phyloP scores from a whole-genome alignment of 2,113 vertebrate species.

The Lathamus discolor region DNA sequence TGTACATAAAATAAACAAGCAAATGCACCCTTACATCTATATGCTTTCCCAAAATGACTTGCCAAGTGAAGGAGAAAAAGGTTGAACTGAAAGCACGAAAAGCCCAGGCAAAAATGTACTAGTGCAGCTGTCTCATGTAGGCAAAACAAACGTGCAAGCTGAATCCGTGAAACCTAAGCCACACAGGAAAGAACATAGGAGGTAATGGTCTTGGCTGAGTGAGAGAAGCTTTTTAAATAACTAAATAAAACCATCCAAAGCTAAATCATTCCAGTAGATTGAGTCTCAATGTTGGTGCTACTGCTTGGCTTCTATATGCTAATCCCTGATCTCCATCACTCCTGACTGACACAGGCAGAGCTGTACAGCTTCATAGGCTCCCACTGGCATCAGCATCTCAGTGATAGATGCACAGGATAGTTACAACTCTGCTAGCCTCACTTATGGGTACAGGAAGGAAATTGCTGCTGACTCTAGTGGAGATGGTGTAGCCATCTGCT shows the following conservation, averaged over 20 bases:
- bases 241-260: neutral
- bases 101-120: neutral
- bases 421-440: neutral
- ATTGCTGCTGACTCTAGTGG: neutral
- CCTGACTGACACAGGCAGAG: neutral
- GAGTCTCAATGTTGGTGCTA: neutral
- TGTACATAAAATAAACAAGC: neutral
- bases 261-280: neutral
- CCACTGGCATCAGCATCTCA: neutral
- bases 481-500: neutral
- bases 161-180: neutral
- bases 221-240: neutral
- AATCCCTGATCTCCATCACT: neutral
- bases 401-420: fast-evolving
- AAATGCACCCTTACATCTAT: neutral
- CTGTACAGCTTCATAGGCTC: fast-evolving
- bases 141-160: neutral
- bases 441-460: fast-evolving
- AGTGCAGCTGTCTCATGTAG: neutral
- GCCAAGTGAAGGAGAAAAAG: constrained; percentile 30
- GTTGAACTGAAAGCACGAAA: constrained; percentile 4
- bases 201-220: neutral
- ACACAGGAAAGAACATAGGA: neutral
- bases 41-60: neutral
- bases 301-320: neutral